Base-by-base conservation (phyloP, 2,888 invertebrate genomes). In the Cylloceria caligata region DNA sequence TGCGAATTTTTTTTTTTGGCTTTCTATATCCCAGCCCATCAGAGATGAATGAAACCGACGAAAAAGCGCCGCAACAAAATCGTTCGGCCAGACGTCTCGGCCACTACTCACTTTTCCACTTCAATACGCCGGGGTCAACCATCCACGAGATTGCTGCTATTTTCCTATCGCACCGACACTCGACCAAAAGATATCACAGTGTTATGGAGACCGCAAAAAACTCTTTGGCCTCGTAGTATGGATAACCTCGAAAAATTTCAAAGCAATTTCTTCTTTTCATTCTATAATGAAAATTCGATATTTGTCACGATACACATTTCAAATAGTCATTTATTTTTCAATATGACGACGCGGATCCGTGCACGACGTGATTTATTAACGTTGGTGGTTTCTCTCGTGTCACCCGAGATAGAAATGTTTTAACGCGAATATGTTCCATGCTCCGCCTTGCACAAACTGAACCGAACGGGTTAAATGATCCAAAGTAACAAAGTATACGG, bases 81-180 rank as follows among this genome's bases (percentile, higher is more conserved):
- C 21, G 57, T 72, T 47, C 45, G 71, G 47, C 45, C 19, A 34
- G 45, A 57, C 45, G 60, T 42, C 60, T 47, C 30, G 45, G 16
- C 39, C n/a, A 7, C 47, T 60, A 60, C 47, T 45, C 60, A 60
- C 45, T 60, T 47, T 72, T 72, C 42, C 60, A 60, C 60, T 72
- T 47, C 45, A 42, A 72, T 60, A 45, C 30, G 30, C 34, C 71
- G 45, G 27, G 60, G 42, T 60, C 71, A n/a, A 21, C 36, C 71
- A 72, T 72, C 34, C 19, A 27, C 30, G 47, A 72, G 71, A 72
- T 60, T 72, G 71, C 60, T 72, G 55, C 57, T 72, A 30, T 60
- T 72, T 57, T 60, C 47, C 57, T 3, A 60, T 30, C 19, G 55
- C 34, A 42, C n/a, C 21, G 24, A 42, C 21, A 27, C 42, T n/a